Evolutionary conservation across 2,113 vertebrate genomes (phyloP).

Genomic region (Felis catus): F.catus_Fca126_mat1.0 CM031418.1:44046001-44046500

Average conservation of each 20-base stretch:
- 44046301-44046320: not conserved
- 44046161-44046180: not conserved
- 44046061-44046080: too few relatives aligned
- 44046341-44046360: not conserved
- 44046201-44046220: not conserved
- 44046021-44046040: not conserved
- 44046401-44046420: not conserved
- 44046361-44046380: not conserved
- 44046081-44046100: not conserved
- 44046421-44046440: too few relatives aligned
- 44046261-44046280: too few relatives aligned
- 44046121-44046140: not conserved
- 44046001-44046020: not conserved
- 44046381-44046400: not conserved
- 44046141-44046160: not conserved
- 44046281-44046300: not conserved
- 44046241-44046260: not conserved
- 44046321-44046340: not conserved
- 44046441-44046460: too few relatives aligned
- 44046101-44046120: not conserved
- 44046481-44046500: too few relatives aligned
- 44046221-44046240: not conserved
- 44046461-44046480: too few relatives aligned
- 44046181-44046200: not conserved
- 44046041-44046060: not conserved